Percentiles rank a stretch among this genome's conserved stretches.
Evolutionary conservation across 2,888 invertebrate genomes (phyloP).

Genomic region (Seira sanloemensis): DNA sequence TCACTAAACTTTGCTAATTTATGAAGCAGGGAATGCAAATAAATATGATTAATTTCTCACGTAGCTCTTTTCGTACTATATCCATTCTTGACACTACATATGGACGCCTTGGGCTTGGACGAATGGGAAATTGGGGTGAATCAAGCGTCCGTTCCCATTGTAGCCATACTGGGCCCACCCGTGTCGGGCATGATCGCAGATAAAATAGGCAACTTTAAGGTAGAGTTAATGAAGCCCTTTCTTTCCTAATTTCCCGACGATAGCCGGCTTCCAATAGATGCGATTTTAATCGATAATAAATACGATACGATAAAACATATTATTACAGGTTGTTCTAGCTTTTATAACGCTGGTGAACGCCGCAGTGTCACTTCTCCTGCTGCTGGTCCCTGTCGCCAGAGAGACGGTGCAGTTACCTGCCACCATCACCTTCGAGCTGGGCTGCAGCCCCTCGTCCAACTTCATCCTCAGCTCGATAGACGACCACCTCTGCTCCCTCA

Average conservation of each 20-base stretch:
- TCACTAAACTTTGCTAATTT: background rate
- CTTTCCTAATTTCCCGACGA: too few relatives aligned
- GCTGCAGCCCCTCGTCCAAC: constrained; percentile 76
- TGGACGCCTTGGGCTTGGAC: constrained; percentile 86
- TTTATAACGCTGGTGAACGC: constrained; percentile 83
- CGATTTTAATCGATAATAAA: too few relatives aligned
- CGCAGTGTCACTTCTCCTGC: constrained; percentile 81
- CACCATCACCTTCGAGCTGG: constrained; percentile 79
- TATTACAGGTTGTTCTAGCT: constrained; percentile 81
- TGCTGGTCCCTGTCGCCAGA: constrained; percentile 84
- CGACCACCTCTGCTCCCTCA: constrained; percentile 47
- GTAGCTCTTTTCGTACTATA: constrained; percentile 85
- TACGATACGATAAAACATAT: constrained; percentile 71
- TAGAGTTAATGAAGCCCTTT: too few relatives aligned
- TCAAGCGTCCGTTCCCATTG: constrained; percentile 85
- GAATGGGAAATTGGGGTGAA: constrained; percentile 88
- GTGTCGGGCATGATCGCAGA: constrained; percentile 86
- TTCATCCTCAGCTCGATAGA: constrained; percentile 61
- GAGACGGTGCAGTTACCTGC: constrained; percentile 82
- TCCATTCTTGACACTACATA: constrained; percentile 87
- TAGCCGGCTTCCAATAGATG: too few relatives aligned
- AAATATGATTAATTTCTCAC: constrained; percentile 70
- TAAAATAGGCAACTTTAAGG: constrained; percentile 88
- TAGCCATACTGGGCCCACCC: constrained; percentile 87
- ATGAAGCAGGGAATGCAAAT: constrained; percentile 1